phyloP scores from a whole-genome alignment of 2,797 vertebrate species.

The Silurus lanzhouensis region DNA sequence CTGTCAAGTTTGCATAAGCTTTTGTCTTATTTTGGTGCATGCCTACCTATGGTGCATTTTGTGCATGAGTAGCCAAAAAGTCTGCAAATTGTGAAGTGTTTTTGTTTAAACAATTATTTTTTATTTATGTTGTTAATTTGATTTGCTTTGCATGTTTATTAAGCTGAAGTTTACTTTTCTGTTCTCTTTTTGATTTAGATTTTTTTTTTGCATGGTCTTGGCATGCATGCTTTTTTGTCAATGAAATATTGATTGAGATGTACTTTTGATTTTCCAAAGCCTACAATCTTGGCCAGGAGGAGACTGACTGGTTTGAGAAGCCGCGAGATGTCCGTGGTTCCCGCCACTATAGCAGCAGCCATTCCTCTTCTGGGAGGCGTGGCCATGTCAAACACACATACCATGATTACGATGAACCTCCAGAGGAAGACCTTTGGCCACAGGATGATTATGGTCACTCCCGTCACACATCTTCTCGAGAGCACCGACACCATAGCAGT shows the following conservation, averaged over 20 bases:
- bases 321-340: slow-evolving; percentile 88
- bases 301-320: slow-evolving; percentile 99
- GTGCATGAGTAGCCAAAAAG: slow-evolving; percentile 37
- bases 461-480: slow-evolving; percentile 78
- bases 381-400: slow-evolving; percentile 91
- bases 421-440: slow-evolving; percentile 91
- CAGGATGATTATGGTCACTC: slow-evolving; percentile 87
- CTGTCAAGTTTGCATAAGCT: slow-evolving; percentile 73
- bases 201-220: slow-evolving; percentile 83
- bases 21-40: slow-evolving; percentile 67
- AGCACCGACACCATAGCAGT: slow-evolving; percentile 88
- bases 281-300: slow-evolving; percentile 99
- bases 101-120: background rate
- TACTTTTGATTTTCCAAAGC: slow-evolving; percentile 99
- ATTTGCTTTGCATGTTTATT: slow-evolving; percentile 39
- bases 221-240: slow-evolving; percentile 75
- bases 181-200: slow-evolving; percentile 58
- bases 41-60: slow-evolving; percentile 54
- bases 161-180: slow-evolving; percentile 63
- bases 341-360: slow-evolving; percentile 85
- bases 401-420: slow-evolving; percentile 94
- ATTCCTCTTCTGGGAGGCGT: slow-evolving; percentile 89
- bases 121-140: background rate
- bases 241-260: slow-evolving; percentile 88
- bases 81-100: slow-evolving; percentile 5